Percentiles rank a stretch among this genome's conserved stretches.
These are phyloP conservation scores for Agrilus cyanescens DNA, from an alignment of 2,888 invertebrate genomes.

Conservation along the genomic window DNA sequence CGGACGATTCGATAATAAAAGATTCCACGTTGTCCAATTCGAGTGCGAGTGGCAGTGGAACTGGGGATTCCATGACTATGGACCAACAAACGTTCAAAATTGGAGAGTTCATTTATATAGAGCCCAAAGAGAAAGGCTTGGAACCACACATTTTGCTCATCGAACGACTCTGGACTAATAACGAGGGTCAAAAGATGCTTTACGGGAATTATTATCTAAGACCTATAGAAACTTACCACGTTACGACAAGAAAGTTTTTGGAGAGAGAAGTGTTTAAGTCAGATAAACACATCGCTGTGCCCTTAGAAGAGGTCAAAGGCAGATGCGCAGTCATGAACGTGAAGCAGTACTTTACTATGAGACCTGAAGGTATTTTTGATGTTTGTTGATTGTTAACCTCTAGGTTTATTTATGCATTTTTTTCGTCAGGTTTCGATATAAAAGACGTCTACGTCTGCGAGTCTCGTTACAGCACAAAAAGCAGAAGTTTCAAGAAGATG, in stretches of 20 bases:
- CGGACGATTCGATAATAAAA: slow-evolving; percentile 34
- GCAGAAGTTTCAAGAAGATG: slow-evolving; percentile 87
- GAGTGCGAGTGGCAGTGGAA: slow-evolving; percentile 20
- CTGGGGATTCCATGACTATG: slow-evolving; percentile 51
- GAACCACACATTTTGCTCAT: slow-evolving; percentile 76
- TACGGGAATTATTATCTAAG: slow-evolving; percentile 86
- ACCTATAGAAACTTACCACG: slow-evolving; percentile 93
- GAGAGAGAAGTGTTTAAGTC: slow-evolving; percentile 96
- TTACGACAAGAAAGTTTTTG: slow-evolving; percentile 87
- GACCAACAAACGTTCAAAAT: slow-evolving; percentile 66
- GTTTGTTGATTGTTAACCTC: background rate
- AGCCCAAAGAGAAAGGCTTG: slow-evolving; percentile 44
- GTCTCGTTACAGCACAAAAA: slow-evolving; percentile 79
- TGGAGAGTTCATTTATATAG: slow-evolving; percentile 89
- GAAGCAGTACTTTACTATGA: slow-evolving; percentile 84
- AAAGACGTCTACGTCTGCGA: slow-evolving; percentile 97
- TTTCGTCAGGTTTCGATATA: slow-evolving; percentile 56
- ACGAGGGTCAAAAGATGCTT: slow-evolving; percentile 72
- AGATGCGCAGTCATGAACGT: slow-evolving; percentile 90
- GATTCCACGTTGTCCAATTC: slow-evolving; percentile 13
- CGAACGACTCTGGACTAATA: slow-evolving; percentile 80
- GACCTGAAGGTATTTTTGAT: slow-evolving; percentile 55
- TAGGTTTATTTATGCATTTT: background rate
- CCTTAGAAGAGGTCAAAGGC: slow-evolving; percentile 74
- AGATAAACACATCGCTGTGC: slow-evolving; percentile 73